Percentiles rank a stretch among this genome's conserved stretches.
phyloP scores from a whole-genome alignment of 2,888 invertebrate genomes.

The Ornithoptera alexandrae region DNA sequence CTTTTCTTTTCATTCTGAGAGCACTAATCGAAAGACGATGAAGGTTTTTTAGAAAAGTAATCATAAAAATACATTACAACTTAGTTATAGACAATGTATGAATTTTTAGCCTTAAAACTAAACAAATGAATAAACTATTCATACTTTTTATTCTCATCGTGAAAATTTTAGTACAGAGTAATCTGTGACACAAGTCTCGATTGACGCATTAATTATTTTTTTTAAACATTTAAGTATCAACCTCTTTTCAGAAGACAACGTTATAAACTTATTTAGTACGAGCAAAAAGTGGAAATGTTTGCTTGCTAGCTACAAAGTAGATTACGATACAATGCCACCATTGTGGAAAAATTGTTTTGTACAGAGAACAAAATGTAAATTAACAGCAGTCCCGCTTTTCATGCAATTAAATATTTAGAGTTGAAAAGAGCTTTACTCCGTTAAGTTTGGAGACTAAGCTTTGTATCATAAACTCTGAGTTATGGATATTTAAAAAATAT shows the following conservation, averaged over 20 bases:
- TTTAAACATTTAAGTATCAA: not conserved
- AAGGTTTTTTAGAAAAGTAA: too few relatives aligned
- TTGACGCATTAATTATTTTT: constrained; percentile 1
- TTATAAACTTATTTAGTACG: constrained; percentile 2
- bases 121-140: not conserved
- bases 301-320: constrained; percentile 1
- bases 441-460: not conserved
- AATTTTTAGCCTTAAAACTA: too few relatives aligned
- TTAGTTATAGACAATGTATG: too few relatives aligned
- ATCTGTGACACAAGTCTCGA: not conserved
- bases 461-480: not conserved
- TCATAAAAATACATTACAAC: too few relatives aligned
- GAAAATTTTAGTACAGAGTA: not conserved
- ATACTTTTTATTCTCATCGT: not conserved
- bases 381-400: not conserved
- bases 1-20: too few relatives aligned
- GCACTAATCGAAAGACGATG: too few relatives aligned
- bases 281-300: constrained; percentile 3
- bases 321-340: constrained; percentile 3
- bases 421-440: not conserved
- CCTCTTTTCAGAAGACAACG: not conserved
- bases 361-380: constrained; percentile 3
- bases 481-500: not conserved
- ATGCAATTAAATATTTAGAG: constrained; percentile 9
- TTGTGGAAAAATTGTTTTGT: constrained; percentile 15